Base-by-base conservation (phyloP, 2,113 vertebrate genomes). In the Noctilio leporinus region DNA sequence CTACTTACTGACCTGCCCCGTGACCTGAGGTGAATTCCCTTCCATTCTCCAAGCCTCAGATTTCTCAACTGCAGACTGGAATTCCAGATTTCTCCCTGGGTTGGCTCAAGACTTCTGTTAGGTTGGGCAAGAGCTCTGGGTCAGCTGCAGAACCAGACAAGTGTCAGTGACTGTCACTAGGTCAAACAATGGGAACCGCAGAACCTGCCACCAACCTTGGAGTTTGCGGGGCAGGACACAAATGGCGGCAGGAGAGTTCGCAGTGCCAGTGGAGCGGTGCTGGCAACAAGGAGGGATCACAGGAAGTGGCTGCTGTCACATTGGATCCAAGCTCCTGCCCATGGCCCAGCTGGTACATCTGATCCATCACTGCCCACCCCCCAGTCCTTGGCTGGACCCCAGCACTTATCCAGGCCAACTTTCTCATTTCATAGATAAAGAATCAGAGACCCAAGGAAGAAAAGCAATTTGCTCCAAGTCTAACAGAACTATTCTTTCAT, bases 261-360 rank as follows among this genome's bases (percentile, higher is more conserved):
- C 70, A 38, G 24, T 4, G 14, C 47, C 10, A 7, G 69, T 2
- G 3, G 7, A n/a, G 5, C 4, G 9, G 5, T 3, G 3, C 16
- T 28, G 4, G 11, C 22, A 0, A 4, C 1, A 17, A n/a, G 2
- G 7, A 45, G 43, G 26, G 62, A 5, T 24, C 51, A 17, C 38
- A 9, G 28, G 35, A 35, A n/a, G 3, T 3, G 14, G 16, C 5
- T 2, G 6, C 47, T 65, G n/a, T 53, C 47, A 7, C 9, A 1
- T 38, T 16, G 51, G 75, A 64, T 24, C 84, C 62, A n/a, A 12
- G 14, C 2, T 4, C 53, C 38, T 40, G 5, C 35, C 30, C 5
- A 0, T 3, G 9, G 15, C 1, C 43, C 17, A 3, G 11, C 17
- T 4, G 77, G n/a, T 33, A 7, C 0, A 0, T n/a, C 33, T 40